Evolutionary conservation across 2,113 vertebrate genomes (phyloP), one percentile per base, ranked within the genome.

Genomic region (Bombycilla garrulus): DNA sequence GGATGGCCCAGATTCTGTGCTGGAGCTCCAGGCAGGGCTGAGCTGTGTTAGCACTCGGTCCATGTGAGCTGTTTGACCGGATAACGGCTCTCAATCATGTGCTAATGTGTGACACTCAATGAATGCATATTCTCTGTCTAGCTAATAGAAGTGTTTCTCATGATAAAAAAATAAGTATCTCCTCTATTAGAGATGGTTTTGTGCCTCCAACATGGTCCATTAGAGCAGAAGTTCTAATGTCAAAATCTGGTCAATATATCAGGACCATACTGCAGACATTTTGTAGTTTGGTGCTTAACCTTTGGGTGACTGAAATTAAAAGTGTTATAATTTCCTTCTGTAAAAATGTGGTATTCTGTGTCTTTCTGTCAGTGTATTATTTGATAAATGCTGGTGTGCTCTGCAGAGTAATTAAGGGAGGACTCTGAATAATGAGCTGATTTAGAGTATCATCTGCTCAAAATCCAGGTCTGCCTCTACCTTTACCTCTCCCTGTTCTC

Each of bases 181-280:
- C 1, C 28, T 56, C 2, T 20, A 4, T 62, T 66, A 35, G 33
- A 64, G 33, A 13, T 58, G 6, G 26, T 62, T 77, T 24, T 18
- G 12, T 58, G 38, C 20, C n/a, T 72, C 44, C 13, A 40, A 1
- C 0, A 0, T 14, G 33, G 24, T 36, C 23, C 10, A 21, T 29
- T 61, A 60, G 7, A 24, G 6, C 51, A 81, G 64, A 71, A 78
- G 12, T 81, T 89, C 10, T 58, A 3, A 28, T 44, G 19, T 44
- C 73, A 81, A 24, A 87, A 67, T 1, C n/a, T 81, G 31, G 20
- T 80, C 28, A 69, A 0, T 80, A 1, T 40, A 51, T 88, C 40
- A 45, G n/a, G 36, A 47, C 29, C 2, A 1, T 28, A 3, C 18
- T 56, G 60, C 71, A 51, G 71, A 31, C 22, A 50, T 82, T 24